Evolutionary conservation across 2,888 invertebrate species (phyloP), one percentile per base, ranked within the genome.

Genomic region (Chirona hameri): DNA sequence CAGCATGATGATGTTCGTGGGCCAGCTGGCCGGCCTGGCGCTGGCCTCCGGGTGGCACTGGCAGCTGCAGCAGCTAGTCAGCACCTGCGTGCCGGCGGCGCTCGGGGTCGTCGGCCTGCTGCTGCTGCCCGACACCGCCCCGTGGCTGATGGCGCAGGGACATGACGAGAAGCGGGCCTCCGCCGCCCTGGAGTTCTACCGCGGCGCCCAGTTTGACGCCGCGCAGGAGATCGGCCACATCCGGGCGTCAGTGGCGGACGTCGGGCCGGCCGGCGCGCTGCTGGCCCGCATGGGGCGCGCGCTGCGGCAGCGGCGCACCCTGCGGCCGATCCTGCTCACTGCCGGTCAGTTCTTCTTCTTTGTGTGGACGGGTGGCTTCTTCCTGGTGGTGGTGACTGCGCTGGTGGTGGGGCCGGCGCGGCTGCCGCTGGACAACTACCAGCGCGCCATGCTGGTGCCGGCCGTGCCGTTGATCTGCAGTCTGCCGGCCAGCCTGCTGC

Each of bases 371-470:
- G 60, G 60, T 24, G 60, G 60, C 60, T 60, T 60, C 24, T 60
- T 60, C 60, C 60, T 60, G 60, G 60, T 60, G 60, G 60, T 60
- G 60, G 60, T 60, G 60, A 24, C 60, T 14, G 60, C 60, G 24
- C 24, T 24, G 24, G 60, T 60, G 60, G 24, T 60, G 24, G 24
- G 60, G 24, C 24, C 24, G 24, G 24, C 24, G 60, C 60, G 24
- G 60, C 60, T 60, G 60, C 60, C 60, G 60, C 60, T 60, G 60
- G 60, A 9, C 60, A 24, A 60, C 4, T 60, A 60, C 60, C 60
- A 60, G 60, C 60, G 60, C 60, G 60, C 60, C 60, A 60, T 60
- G 60, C 60, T 60, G 60, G 60, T 60, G 60, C 60, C 60, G 60
- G 60, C 60, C 60, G 60, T 60, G 60, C 24, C 60, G 14, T 24